Base-by-base conservation (phyloP, 2,888 invertebrate genomes). In the Habroteleia sp. region DNA sequence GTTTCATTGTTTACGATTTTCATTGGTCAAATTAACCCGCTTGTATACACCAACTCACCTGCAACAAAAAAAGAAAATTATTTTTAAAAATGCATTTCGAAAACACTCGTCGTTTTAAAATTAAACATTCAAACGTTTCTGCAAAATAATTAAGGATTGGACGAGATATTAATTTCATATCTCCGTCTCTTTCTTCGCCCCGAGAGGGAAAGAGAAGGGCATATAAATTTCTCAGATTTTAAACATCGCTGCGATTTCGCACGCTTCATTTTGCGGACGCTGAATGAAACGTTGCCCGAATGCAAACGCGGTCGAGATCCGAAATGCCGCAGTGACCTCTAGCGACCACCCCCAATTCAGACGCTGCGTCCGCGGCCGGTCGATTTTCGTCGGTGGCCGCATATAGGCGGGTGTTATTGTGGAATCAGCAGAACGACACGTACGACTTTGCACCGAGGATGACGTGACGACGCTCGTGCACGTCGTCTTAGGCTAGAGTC, bases 261-360 rank as follows among this genome's bases (percentile, higher is more conserved):
- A 14, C 16, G 16, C 25, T 44, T 46, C 16, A 46, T 46, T 44
- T 29, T 7, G 23, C 29, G 17, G 29, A 16, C 11, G 42, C 10
- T 10, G 13, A 16, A 7, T 2, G 31, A 27, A 50, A 25, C 35
- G 62, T 16, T 6, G 13, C 42, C n/a, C 23, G 52, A 63, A 37
- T 37, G 41, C 25, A 37, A 37, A 11, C 52, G 50, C 29, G 71
- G 54, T 46, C 63, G 63, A 63, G 48, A 73, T 73, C 66, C 41
- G 7, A 66, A 73, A 66, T 73, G 54, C 65, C 66, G 73, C 73
- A 73, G 65, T 73, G 65, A 73, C 66, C 73, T 66, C 65, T 73
- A 37, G 16, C 63, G 56, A 50, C 11, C 72, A 72, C 63, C 63
- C 72, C 72, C 56, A 63, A 72, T 63, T 71, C 41, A 52, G 62